Conservation (phyloP, 2,888 invertebrate genomes). For the Beris chalybata region DNA sequence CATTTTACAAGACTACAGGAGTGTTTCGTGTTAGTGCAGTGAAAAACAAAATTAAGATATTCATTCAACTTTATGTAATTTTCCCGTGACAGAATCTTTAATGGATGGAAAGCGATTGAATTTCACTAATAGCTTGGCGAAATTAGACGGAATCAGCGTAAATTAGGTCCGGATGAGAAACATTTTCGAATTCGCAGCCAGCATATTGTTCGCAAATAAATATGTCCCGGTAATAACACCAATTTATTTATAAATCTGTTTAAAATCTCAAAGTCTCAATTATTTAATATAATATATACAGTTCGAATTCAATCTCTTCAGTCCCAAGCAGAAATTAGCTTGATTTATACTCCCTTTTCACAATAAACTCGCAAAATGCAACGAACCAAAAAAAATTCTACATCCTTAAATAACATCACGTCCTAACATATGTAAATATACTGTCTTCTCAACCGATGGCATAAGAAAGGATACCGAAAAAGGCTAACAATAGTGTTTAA, state of each 20-base stretch:
- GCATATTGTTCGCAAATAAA: too few species aligned
- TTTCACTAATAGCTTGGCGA: constrained; percentile 9
- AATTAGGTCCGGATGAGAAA: too few species aligned
- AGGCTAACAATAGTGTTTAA: constrained; percentile 21
- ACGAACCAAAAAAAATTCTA: background rate
- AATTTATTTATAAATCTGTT: too few species aligned
- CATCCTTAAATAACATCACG: constrained; percentile 25
- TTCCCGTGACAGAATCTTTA: too few species aligned
- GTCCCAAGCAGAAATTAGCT: too few species aligned
- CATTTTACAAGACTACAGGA: too few species aligned
- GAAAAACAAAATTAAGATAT: constrained; percentile 6
- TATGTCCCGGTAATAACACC: too few species aligned
- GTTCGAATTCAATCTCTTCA: background rate
- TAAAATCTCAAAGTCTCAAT: background rate
- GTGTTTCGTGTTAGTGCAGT: too few species aligned
- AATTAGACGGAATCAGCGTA: background rate
- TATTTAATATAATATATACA: background rate
- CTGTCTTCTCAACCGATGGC: background rate
- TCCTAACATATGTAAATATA: constrained; percentile 21
- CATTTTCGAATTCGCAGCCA: too few species aligned
- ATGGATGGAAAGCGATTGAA: background rate
- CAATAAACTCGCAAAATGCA: too few species aligned
- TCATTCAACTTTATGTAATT: background rate
- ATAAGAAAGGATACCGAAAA: constrained; percentile 10
- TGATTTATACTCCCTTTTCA: too few species aligned